Percentiles rank a stretch among this genome's conserved stretches.
phyloP scores from a whole-genome alignment of 2,888 invertebrate genomes.

The Chaetoderma sp. region DNA sequence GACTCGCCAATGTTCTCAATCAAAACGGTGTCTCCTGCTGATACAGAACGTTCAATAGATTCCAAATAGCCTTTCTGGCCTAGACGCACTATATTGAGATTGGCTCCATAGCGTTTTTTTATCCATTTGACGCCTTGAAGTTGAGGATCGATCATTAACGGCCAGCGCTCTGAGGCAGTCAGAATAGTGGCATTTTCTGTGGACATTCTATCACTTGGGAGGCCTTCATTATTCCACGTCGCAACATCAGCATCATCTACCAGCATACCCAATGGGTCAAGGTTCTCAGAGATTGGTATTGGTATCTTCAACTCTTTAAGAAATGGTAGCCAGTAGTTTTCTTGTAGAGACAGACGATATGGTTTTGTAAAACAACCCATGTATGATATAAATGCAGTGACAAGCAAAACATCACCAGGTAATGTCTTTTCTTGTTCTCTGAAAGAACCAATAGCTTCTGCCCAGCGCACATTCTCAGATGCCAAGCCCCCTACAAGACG shows the following conservation, averaged over 20 bases:
- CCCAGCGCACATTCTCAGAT: constrained; percentile 97
- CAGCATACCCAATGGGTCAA: constrained; percentile 87
- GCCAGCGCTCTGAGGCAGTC: constrained; percentile 94
- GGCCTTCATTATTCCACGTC: constrained; percentile 95
- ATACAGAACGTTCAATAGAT: constrained; percentile 81
- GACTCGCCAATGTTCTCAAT: constrained; percentile 94
- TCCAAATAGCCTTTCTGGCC: constrained; percentile 93
- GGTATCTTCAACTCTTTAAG: constrained; percentile 81
- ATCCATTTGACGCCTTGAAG: constrained; percentile 93
- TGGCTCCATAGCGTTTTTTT: constrained; percentile 89
- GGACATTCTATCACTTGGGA: constrained; percentile 96
- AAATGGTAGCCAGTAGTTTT: constrained; percentile 77
- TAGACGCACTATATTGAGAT: constrained; percentile 84
- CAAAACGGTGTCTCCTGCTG: constrained; percentile 85
- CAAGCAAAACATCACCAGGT: constrained; percentile 91
- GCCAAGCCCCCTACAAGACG: constrained; percentile 93
- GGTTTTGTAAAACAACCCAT: constrained; percentile 96
- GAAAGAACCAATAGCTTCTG: constrained; percentile 84
- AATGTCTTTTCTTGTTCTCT: constrained; percentile 90
- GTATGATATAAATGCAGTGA: constrained; percentile 96
- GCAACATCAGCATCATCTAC: constrained; percentile 96
- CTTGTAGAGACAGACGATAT: constrained; percentile 86
- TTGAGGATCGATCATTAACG: constrained; percentile 97
- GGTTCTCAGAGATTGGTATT: constrained; percentile 89
- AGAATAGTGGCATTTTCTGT: constrained; percentile 97